These are phyloP conservation scores for Otocyon megalotis DNA, from an alignment of 2,113 vertebrate species.

Conservation along the genomic window DNA sequence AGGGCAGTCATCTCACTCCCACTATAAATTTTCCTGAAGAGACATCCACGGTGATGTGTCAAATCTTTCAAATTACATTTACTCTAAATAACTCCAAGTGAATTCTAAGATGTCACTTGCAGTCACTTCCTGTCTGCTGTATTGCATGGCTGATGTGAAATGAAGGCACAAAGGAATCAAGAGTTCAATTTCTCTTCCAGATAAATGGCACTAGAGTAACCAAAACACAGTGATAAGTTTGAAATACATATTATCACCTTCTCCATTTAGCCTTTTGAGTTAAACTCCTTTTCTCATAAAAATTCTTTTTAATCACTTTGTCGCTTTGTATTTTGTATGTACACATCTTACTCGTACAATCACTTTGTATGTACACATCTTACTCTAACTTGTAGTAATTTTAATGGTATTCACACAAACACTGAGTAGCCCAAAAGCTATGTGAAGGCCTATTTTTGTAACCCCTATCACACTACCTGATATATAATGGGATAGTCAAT, in stretches of 20 bases:
- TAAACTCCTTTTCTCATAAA: not conserved
- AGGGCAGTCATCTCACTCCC: not conserved
- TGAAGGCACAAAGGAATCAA: not conserved
- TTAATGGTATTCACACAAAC: not conserved
- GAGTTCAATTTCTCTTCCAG: constrained; percentile 2
- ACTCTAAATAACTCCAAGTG: not conserved
- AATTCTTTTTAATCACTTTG: not conserved
- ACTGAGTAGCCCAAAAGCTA: not conserved
- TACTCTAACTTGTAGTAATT: not conserved
- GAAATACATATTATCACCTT: not conserved
- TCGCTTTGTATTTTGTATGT: not conserved
- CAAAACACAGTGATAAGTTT: not conserved
- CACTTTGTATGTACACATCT: not conserved
- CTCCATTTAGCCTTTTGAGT: not conserved
- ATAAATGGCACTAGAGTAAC: not conserved
- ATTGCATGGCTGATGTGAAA: not conserved
- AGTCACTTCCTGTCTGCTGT: not conserved
- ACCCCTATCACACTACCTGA: not conserved
- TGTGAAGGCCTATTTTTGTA: not conserved
- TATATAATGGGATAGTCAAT: accelerated
- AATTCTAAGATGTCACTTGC: not conserved
- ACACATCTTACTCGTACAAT: not conserved
- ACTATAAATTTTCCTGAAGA: not conserved
- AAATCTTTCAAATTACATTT: not conserved
- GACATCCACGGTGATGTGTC: not conserved